Conservation (phyloP, 2,797 vertebrate species). For the Anguilla marmorata region DNA sequence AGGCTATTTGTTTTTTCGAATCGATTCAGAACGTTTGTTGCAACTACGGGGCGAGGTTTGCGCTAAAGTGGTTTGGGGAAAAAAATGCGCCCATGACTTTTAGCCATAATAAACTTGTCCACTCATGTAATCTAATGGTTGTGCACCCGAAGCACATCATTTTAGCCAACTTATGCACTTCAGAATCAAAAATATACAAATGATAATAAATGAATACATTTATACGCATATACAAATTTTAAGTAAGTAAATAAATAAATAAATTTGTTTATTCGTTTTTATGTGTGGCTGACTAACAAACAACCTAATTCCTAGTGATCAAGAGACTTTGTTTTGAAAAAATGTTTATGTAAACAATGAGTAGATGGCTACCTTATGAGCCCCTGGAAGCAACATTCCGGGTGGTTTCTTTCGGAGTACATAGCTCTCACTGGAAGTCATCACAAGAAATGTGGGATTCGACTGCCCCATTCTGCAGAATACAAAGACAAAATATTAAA, state of each 20-base stretch:
- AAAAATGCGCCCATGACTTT: not conserved
- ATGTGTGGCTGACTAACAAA: not conserved
- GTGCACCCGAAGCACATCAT: not conserved
- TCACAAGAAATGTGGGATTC: slow-evolving; percentile 88
- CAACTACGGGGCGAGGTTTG: too few species aligned
- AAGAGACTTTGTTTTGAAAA: not conserved
- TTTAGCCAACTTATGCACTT: not conserved
- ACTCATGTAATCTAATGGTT: not conserved
- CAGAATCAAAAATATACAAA: not conserved
- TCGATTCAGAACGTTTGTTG: too few species aligned
- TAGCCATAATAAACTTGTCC: not conserved
- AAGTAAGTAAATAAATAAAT: not conserved
- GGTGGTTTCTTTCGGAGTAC: slow-evolving; percentile 92
- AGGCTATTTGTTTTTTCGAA: too few species aligned
- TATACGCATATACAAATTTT: not conserved
- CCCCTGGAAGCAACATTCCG: slow-evolving; percentile 82
- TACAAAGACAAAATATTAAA: not conserved
- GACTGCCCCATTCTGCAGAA: slow-evolving; percentile 82
- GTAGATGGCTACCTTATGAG: slow-evolving; percentile 76
- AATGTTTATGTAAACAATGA: not conserved
- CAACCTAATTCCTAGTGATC: not conserved
- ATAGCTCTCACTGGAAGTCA: slow-evolving; percentile 70
- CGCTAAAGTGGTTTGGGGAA: not conserved
- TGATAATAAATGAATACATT: not conserved
- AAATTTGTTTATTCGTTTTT: not conserved